phyloP scores from a whole-genome alignment of 2,888 invertebrate species.

The Cephus spinipes region DNA sequence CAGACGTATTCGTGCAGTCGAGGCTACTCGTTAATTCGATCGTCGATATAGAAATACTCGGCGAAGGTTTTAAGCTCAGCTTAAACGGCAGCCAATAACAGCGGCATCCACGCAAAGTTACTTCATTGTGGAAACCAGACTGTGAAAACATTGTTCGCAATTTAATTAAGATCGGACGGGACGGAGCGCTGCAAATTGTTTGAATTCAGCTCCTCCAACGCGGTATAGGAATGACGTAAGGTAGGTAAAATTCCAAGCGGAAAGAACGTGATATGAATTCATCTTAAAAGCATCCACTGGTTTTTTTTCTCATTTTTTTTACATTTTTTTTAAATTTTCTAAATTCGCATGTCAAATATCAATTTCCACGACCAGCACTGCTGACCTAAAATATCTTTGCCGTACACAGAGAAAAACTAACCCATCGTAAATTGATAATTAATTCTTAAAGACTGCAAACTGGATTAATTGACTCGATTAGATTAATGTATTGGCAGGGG shows the following conservation, averaged over 20 bases:
- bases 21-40: slow-evolving; percentile 9
- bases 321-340: background rate
- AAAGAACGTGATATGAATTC: background rate
- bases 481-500: background rate
- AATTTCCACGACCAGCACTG: background rate
- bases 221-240: background rate
- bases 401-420: no score
- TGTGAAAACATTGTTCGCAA: slow-evolving; percentile 22
- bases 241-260: background rate
- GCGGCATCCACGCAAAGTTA: slow-evolving; percentile 10
- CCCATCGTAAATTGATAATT: background rate
- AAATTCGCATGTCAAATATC: background rate
- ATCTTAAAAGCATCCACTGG: background rate
- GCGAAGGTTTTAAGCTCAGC: background rate
- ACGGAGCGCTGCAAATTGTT: slow-evolving; percentile 8
- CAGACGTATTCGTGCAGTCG: background rate
- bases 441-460: background rate
- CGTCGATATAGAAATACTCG: slow-evolving; percentile 10
- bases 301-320: background rate
- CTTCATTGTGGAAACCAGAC: slow-evolving; percentile 14
- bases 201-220: slow-evolving; percentile 5
- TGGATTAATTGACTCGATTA: no score
- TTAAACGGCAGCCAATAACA: slow-evolving; percentile 7
- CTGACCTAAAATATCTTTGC: background rate
- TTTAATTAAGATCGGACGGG: slow-evolving; percentile 22